phyloP scores from a whole-genome alignment of 2,888 invertebrate species.

The Diabrotica balteata region DNA sequence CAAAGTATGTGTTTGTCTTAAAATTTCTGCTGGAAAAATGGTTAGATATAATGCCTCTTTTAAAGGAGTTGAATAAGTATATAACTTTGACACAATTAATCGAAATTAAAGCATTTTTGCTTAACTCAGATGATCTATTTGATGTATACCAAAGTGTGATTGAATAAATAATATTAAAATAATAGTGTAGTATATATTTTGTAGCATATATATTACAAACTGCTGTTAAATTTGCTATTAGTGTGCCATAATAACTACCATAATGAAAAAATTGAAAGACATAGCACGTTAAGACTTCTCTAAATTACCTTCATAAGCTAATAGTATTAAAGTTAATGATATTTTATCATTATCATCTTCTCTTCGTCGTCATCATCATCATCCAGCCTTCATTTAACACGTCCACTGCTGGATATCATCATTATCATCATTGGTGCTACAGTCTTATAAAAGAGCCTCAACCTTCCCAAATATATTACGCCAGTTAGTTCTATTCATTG shows the following conservation, averaged over 20 bases:
- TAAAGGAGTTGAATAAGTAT: slow-evolving; percentile 20
- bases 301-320: too few relatives aligned
- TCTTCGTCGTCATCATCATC: too few relatives aligned
- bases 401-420: too few relatives aligned
- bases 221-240: not conserved
- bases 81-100: slow-evolving; percentile 19
- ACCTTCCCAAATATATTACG: too few relatives aligned
- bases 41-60: slow-evolving; percentile 25
- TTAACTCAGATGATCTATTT: slow-evolving; percentile 28
- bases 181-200: not conserved
- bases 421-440: too few relatives aligned
- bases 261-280: too few relatives aligned
- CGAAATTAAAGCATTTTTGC: slow-evolving; percentile 13
- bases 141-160: slow-evolving; percentile 18
- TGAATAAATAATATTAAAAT: not conserved
- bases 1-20: slow-evolving; percentile 5
- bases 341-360: too few relatives aligned
- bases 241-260: not conserved
- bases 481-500: too few relatives aligned
- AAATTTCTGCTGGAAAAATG: slow-evolving; percentile 12
- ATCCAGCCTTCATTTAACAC: too few relatives aligned
- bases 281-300: too few relatives aligned
- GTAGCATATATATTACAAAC: not conserved
- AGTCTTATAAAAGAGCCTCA: too few relatives aligned
- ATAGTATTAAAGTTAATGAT: too few relatives aligned